Evolutionary conservation across 2,888 invertebrate species (phyloP).

Genomic region (Lithophane ornitopus): DNA sequence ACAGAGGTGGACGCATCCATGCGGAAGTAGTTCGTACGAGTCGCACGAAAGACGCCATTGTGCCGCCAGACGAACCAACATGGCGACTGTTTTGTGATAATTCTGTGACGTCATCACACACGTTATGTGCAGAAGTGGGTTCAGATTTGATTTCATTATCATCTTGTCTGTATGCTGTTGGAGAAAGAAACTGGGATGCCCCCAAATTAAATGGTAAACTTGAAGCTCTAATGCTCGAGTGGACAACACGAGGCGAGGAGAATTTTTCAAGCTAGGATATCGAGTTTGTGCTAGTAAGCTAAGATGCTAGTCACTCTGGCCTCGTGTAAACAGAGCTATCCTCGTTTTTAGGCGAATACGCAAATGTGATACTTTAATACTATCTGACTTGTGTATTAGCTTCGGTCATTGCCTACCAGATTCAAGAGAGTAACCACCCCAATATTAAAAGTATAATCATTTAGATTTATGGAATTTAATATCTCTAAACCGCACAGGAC

Average conservation of each 20-base stretch:
- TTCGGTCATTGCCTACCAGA: background rate
- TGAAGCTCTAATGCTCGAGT: too few species aligned
- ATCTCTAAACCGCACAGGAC: background rate
- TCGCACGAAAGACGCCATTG: conserved; percentile 44
- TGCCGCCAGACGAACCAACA: conserved; percentile 44
- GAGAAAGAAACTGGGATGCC: background rate
- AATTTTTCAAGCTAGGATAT: too few species aligned
- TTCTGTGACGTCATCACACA: conserved; percentile 22
- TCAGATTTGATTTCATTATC: conserved; percentile 1
- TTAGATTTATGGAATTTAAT: conserved; percentile 13
- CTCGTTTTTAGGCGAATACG: too few species aligned
- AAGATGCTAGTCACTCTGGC: too few species aligned
- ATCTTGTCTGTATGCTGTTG: background rate
- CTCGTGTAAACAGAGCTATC: too few species aligned
- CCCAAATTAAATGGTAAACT: background rate
- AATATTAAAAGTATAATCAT: background rate
- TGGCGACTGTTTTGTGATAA: conserved; percentile 33
- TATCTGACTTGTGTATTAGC: too few species aligned
- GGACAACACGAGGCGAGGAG: too few species aligned
- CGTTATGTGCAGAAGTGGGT: conserved; percentile 14
- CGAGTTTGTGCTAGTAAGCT: too few species aligned
- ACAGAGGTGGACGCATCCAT: conserved; percentile 46
- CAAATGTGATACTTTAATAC: too few species aligned
- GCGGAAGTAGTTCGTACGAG: conserved; percentile 43
- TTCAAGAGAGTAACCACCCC: background rate